Percentiles rank a stretch among this genome's conserved stretches.
phyloP scores from a whole-genome alignment of 2,888 invertebrate species.

The Dryadula phaetusa region DNA sequence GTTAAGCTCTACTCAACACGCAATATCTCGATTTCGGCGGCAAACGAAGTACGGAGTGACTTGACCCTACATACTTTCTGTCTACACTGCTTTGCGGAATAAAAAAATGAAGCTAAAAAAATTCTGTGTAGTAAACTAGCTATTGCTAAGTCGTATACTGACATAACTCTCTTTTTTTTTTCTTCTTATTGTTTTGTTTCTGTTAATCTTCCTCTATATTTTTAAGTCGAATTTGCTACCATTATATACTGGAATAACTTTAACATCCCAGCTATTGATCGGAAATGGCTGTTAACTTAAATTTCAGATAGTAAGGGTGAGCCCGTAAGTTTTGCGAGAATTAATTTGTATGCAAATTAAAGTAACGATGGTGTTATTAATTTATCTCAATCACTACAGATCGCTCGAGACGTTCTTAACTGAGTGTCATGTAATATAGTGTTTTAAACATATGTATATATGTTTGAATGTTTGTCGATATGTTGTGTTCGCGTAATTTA shows the following conservation, averaged over 20 bases:
- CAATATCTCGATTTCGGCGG: no score
- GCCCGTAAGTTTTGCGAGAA: slow-evolving; percentile 73
- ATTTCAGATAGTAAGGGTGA: slow-evolving; percentile 49
- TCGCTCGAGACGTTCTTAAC: slow-evolving; percentile 41
- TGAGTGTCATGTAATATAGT: slow-evolving; percentile 28
- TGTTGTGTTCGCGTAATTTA: no score
- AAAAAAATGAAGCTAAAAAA: no score
- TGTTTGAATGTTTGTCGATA: no score
- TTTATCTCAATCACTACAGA: slow-evolving; percentile 50
- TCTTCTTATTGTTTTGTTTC: no score
- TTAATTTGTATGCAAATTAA: slow-evolving; percentile 79
- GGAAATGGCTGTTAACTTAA: slow-evolving; percentile 9
- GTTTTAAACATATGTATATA: slow-evolving; percentile 23
- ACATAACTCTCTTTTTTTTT: background rate
- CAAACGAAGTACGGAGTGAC: no score
- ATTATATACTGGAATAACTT: background rate
- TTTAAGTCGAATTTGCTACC: background rate
- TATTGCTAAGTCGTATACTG: background rate
- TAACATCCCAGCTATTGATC: background rate
- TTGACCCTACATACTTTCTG: no score
- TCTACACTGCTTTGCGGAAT: no score
- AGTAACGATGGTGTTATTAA: slow-evolving; percentile 60
- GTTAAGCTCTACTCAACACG: no score
- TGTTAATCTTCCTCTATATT: no score
- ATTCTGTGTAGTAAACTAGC: no score